Evolutionary conservation across 1,140 invertebrate species (phyloP).

Genomic region (Drosophila triauraria): DNA sequence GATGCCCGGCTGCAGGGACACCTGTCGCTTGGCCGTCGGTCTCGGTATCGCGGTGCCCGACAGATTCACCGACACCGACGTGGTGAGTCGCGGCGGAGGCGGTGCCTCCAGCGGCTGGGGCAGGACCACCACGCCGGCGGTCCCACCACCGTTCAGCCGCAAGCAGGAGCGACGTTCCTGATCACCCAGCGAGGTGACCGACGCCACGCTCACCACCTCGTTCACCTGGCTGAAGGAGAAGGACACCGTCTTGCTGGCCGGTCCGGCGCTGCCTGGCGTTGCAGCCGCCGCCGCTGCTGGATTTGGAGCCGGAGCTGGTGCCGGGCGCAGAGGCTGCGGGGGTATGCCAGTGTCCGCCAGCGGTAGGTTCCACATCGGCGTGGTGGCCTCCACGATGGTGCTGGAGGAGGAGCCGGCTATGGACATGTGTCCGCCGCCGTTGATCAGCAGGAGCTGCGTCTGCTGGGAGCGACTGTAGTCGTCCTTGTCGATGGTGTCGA

Average conservation of each 20-base stretch:
- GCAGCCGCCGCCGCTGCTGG: slow-evolving; percentile 80
- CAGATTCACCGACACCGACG: slow-evolving; percentile 61
- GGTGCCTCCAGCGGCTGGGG: slow-evolving; percentile 77
- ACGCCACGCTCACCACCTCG: slow-evolving; percentile 23
- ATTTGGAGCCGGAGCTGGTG: slow-evolving; percentile 79
- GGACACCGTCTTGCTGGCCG: slow-evolving; percentile 72
- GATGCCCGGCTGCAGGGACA: slow-evolving; percentile 66
- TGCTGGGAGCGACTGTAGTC: slow-evolving; percentile 63
- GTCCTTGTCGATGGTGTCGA: slow-evolving; percentile 88
- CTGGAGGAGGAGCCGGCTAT: neutral
- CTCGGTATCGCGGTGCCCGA: slow-evolving; percentile 73
- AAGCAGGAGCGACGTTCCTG: slow-evolving; percentile 49
- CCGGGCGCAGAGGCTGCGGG: slow-evolving; percentile 85
- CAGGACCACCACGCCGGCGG: slow-evolving; percentile 4
- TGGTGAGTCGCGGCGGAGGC: slow-evolving; percentile 84
- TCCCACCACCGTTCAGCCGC: slow-evolving; percentile 5
- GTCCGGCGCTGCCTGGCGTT: slow-evolving; percentile 61
- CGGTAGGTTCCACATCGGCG: slow-evolving; percentile 79
- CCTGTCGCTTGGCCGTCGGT: slow-evolving; percentile 71
- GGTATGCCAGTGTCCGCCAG: slow-evolving; percentile 83
- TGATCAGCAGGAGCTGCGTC: slow-evolving; percentile 32
- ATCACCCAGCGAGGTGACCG: neutral
- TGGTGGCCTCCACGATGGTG: slow-evolving; percentile 66
- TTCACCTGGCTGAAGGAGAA: slow-evolving; percentile 71
- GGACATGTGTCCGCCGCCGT: slow-evolving; percentile 14